Percentiles rank a stretch among this genome's conserved stretches.
phyloP scores from a whole-genome alignment of 2,888 invertebrate species.

The Perdita meconis region DNA sequence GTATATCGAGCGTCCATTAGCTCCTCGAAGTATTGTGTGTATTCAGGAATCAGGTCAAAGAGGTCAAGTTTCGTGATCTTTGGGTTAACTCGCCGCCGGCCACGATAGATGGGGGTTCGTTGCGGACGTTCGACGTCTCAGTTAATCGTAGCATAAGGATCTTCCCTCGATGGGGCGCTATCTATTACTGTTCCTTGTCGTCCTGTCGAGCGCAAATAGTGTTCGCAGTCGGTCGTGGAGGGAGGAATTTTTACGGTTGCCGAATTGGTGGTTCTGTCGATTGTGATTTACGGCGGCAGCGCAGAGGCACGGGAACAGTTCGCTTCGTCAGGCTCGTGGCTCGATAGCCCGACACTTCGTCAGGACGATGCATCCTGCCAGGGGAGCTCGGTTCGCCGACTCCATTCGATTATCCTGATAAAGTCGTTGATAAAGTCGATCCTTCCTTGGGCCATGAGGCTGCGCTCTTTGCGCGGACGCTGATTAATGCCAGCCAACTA shows the following conservation, averaged over 20 bases:
- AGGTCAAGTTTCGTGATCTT: too few relatives aligned
- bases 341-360: conserved; percentile 61
- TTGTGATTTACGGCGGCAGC: conserved; percentile 63
- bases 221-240: conserved; percentile 17
- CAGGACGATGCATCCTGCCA: conserved; percentile 46
- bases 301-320: conserved; percentile 62
- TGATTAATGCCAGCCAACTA: conserved; percentile 63
- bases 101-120: neutral
- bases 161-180: neutral
- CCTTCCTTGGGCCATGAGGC: conserved; percentile 28
- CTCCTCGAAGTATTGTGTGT: too few relatives aligned
- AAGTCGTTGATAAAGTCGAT: conserved; percentile 71
- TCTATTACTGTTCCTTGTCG: conserved; percentile 26
- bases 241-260: conserved; percentile 65
- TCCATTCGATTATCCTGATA: conserved; percentile 73
- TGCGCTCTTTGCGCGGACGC: conserved; percentile 49
- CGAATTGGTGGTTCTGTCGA: conserved; percentile 60
- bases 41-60: too few relatives aligned
- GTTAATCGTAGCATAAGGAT: conserved; percentile 35
- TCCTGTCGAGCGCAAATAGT: conserved; percentile 50
- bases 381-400: conserved; percentile 49
- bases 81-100: too few relatives aligned
- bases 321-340: conserved; percentile 68
- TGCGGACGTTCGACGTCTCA: neutral
- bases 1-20: too few relatives aligned